A percentile compares a stretch with the other conserved stretches of the same genome.
These are phyloP conservation scores for Microcebus jonahi DNA, from an alignment of 2,113 vertebrate genomes.

Conservation along the genomic window DNA sequence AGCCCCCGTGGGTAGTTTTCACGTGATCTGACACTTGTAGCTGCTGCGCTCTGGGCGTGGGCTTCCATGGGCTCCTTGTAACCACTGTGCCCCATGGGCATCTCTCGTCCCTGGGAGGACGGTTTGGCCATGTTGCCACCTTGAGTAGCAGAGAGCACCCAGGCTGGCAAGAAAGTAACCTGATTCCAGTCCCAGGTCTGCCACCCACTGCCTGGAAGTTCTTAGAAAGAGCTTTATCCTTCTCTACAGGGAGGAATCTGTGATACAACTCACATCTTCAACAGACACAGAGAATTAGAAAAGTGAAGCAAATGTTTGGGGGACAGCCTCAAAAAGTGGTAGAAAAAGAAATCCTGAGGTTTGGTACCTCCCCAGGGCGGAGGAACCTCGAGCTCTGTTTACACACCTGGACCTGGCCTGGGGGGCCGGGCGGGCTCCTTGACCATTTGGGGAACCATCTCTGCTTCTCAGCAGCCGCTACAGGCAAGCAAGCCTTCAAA, in stretches of 20 bases:
- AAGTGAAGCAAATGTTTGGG: background rate
- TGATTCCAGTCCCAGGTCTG: no score
- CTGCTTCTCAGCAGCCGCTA: background rate
- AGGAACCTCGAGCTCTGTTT: slow-evolving; percentile 2
- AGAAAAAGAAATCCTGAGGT: background rate
- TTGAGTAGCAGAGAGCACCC: no score
- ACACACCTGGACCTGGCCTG: slow-evolving; percentile 29
- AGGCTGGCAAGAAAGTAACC: background rate
- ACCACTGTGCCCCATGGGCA: background rate
- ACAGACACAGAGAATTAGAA: background rate
- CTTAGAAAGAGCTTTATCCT: background rate
- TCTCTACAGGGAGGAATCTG: background rate
- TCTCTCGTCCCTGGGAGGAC: background rate
- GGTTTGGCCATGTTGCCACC: background rate
- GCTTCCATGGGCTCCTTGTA: background rate
- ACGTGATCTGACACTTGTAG: background rate
- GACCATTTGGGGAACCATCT: slow-evolving; percentile 5
- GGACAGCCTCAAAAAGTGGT: background rate
- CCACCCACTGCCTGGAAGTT: background rate
- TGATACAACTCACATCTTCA: background rate
- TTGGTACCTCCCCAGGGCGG: background rate
- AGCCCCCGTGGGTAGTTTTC: background rate
- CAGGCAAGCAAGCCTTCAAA: slow-evolving; percentile 52
- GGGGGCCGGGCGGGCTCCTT: background rate
- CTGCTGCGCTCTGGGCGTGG: background rate